Base-by-base conservation (phyloP, 1,140 invertebrate species). In the Ceratina australensis region DNA sequence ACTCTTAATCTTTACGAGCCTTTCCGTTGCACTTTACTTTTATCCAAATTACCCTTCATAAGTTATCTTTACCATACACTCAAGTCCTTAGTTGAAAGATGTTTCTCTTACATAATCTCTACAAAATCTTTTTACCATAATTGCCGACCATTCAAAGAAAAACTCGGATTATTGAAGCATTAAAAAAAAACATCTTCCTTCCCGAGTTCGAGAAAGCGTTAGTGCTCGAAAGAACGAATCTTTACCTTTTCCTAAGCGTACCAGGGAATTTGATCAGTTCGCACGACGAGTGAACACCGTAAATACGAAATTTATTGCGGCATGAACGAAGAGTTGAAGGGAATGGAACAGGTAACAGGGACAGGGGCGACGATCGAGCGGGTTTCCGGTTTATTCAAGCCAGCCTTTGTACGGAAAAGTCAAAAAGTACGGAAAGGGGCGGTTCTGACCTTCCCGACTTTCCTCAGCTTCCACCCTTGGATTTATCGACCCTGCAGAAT, bases 381-480 rank as follows among this genome's bases (percentile, higher is more conserved):
- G 84, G 85, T 90, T 89, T 90, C 90, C 90, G 89, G 89, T 88
- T 80, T 78, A 90, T 91, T 90, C 87, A 88, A 42, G 28, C 42
- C 12, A n/a, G 42, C 49, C 49, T 47, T 81, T 79, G 54, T 87
- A 50, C 57, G 81, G 79, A 83, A 84, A 89, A 89, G 87, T 89
- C 86, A 87, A 89, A 87, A 89, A 88, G 81, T 87, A 64, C 82
- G 87, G 87, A 87, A 89, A 84, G 85, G 79, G 88, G 86, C 86
- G 86, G 84, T 77, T 72, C 75, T 42, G 68, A 80, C 54, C 81
- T 74, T 83, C 59, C 60, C 63, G 28, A 66, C 79, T 86, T 89
- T 81, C 88, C 85, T 87, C 84, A 72, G 68, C 76, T 66, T 68
- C 82, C 59, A 73, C 63, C 73, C 33, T 72, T 79, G 80, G 75